Conservation (phyloP, 1,140 invertebrate species). For the Diorhabda sublineata region DNA sequence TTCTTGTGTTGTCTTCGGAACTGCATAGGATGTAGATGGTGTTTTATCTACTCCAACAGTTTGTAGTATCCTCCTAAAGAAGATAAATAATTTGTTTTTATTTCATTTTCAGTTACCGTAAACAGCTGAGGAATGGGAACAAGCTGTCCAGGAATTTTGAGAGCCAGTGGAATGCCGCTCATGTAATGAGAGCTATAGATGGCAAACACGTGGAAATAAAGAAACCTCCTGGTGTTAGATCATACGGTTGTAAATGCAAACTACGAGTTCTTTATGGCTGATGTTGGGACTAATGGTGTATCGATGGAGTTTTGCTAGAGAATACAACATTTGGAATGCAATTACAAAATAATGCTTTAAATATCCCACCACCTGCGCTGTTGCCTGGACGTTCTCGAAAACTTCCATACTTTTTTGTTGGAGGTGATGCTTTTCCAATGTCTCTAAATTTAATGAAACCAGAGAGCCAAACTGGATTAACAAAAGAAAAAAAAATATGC, state of each 20-base stretch:
- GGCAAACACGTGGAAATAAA: conserved; percentile 27
- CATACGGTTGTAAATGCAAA: conserved; percentile 43
- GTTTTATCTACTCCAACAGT: background rate
- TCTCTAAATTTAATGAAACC: background rate
- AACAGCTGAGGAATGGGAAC: background rate
- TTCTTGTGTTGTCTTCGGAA: background rate
- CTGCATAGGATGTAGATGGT: background rate
- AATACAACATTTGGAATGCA: conserved; percentile 25
- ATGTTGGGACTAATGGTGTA: conserved; percentile 46
- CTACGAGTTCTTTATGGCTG: conserved; percentile 46
- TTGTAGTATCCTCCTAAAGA: background rate
- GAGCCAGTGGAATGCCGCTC: conserved; percentile 32
- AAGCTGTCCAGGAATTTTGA: conserved; percentile 5
- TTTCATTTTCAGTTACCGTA: background rate
- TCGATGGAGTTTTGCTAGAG: conserved; percentile 45
- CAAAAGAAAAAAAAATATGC: background rate
- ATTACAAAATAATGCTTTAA: conserved; percentile 28
- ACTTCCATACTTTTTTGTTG: conserved; percentile 42
- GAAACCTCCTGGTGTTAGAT: background rate
- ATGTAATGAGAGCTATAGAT: conserved; percentile 33
- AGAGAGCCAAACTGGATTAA: background rate
- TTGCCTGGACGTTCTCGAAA: conserved; percentile 30
- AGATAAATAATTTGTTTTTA: too few relatives aligned
- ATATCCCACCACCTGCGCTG: conserved; percentile 33
- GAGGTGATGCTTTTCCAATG: conserved; percentile 49